Evolutionary conservation across 2,888 invertebrate genomes (phyloP), one percentile per base, ranked within the genome.

Genomic region (Ommatoiulus sabulosus): DNA sequence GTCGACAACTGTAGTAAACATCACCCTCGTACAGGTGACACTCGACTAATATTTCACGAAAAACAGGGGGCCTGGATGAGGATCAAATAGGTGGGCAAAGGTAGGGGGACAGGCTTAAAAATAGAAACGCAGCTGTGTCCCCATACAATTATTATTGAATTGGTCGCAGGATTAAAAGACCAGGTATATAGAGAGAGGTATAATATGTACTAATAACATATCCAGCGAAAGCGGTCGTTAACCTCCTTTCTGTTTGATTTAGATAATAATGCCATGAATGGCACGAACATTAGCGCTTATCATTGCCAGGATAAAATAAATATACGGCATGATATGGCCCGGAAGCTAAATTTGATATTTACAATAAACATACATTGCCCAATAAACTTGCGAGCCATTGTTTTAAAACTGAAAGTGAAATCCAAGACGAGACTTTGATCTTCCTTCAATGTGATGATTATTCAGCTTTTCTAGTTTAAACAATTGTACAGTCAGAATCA

Each of bases 71-170:
- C 24, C 72, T 24, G 72, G 72, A 72, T n/a, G 72, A 72, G 72
- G 72, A 24, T 72, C 6, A 24, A 72, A 24, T 24, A 24, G 72
- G 35, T 80, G 80, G 8, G 35, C 24, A 35, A 80, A 80, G 35
- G 80, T 80, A 80, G 80, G 80, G 35, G 24, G 24, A 24, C 24
- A 80, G 35, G 80, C 80, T 80, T 35, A 80, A 80, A 72, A 80
- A 80, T 80, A 80, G 80, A 80, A 80, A 80, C 80, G 80, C 80
- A 80, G 80, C 80, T 80, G 80, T 24, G 10, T 80, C 80, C 80
- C 35, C 80, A 35, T 35, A 80, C 24, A 72, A 72, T 72, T 80
- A 80, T 80, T 35, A 80, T 80, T 80, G 80, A 80, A 80, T 80
- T 80, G 80, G 80, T 80, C 80, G 35, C 35, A 80, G 35, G 80